Evolutionary conservation across 2,113 vertebrate genomes (phyloP).

Genomic region (Tretioscincus oriximinensis): DNA sequence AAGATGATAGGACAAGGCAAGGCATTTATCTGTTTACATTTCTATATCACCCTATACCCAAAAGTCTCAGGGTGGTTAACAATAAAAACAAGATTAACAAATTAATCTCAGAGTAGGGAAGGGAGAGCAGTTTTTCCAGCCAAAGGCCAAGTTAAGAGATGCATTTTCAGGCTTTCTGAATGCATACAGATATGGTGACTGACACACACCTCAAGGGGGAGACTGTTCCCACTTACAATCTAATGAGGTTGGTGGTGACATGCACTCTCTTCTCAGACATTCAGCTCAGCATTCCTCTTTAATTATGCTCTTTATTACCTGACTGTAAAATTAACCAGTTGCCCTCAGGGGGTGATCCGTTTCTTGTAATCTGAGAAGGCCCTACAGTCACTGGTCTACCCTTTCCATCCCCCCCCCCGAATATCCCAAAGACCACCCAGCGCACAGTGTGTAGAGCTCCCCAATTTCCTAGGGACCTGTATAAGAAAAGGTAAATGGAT

Average conservation of each 20-base stretch:
- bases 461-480: neutral
- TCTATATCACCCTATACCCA: no score
- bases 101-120: no score
- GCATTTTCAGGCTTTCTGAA: no score
- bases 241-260: neutral
- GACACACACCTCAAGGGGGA: no score
- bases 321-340: conserved; percentile 69
- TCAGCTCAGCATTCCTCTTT: conserved; percentile 55
- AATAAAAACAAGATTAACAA: no score
- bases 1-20: neutral
- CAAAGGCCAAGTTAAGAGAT: no score
- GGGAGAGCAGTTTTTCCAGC: no score
- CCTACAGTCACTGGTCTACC: neutral
- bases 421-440: conserved; percentile 45
- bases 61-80: no score
- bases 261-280: neutral
- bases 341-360: conserved; percentile 18
- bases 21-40: neutral
- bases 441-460: fast-evolving
- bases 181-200: no score
- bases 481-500: neutral
- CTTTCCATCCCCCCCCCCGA: conserved; percentile 28
- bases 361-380: conserved; percentile 49
- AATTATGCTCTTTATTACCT: conserved; percentile 75
- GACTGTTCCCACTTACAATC: neutral